Conservation (phyloP, 2,888 invertebrate species). For the Euphydryas editha region DNA sequence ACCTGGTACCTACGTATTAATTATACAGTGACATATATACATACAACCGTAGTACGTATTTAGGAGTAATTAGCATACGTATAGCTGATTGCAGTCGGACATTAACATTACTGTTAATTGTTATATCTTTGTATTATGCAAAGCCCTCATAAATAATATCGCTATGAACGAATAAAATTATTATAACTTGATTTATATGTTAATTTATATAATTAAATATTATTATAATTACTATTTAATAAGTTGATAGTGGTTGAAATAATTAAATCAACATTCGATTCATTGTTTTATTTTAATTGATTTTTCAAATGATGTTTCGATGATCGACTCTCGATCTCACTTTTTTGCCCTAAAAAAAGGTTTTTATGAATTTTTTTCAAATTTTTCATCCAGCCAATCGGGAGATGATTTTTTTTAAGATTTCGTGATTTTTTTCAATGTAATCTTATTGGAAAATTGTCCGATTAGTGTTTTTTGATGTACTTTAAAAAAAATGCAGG, state of each 20-base stretch:
- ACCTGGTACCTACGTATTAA: constrained; percentile 17
- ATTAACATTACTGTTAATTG: constrained; percentile 42
- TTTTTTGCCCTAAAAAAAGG: too few species aligned
- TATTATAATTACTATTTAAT: constrained; percentile 8
- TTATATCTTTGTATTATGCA: constrained; percentile 39
- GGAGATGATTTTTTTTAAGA: too few species aligned
- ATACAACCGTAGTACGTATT: constrained; percentile 26
- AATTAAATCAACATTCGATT: not conserved
- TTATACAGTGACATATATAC: constrained; percentile 19
- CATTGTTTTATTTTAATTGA: not conserved
- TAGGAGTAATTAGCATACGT: constrained; percentile 41
- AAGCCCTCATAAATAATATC: constrained; percentile 25
- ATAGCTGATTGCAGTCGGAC: constrained; percentile 40
- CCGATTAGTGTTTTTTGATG: too few species aligned
- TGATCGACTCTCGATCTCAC: too few species aligned
- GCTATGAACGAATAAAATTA: constrained; percentile 13
- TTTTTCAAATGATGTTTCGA: not conserved
- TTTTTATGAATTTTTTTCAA: not conserved
- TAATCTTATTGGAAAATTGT: too few species aligned
- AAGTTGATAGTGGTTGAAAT: not conserved
- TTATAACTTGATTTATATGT: constrained; percentile 27
- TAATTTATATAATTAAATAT: constrained; percentile 20
- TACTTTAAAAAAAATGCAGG: too few species aligned
- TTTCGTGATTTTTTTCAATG: too few species aligned
- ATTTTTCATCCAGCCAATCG: too few species aligned